Conservation (phyloP, 2,888 invertebrate species). For the Stenodera caucasica region DNA sequence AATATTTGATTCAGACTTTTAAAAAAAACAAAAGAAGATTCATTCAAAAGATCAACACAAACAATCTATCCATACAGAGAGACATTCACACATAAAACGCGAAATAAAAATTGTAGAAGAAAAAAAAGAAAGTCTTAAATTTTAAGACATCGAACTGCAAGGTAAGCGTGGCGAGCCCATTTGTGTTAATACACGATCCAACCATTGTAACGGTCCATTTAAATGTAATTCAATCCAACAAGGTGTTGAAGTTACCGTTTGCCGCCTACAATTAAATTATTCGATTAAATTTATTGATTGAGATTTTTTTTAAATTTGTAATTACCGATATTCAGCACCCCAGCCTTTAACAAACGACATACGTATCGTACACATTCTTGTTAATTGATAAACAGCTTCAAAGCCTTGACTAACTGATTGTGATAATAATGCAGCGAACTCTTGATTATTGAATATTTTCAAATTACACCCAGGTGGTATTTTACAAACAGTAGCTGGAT, state of each 20-base stretch:
- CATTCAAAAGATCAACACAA: background rate
- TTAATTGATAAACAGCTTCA: slow-evolving; percentile 98
- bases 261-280: slow-evolving; percentile 74
- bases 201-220: slow-evolving; percentile 97
- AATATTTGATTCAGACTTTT: slow-evolving; percentile 4
- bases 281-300: no score
- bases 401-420: slow-evolving; percentile 98
- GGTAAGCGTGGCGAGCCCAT: slow-evolving; percentile 99
- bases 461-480: slow-evolving; percentile 95
- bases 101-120: background rate
- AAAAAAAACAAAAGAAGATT: background rate
- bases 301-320: no score
- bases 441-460: slow-evolving; percentile 98
- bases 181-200: slow-evolving; percentile 96
- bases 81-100: background rate
- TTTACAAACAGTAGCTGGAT: slow-evolving; percentile 98
- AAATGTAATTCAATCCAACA: slow-evolving; percentile 99
- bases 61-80: background rate
- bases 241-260: slow-evolving; percentile 98
- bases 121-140: background rate
- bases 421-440: slow-evolving; percentile 93
- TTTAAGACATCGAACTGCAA: slow-evolving; percentile 92
- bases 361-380: slow-evolving; percentile 98
- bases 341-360: slow-evolving; percentile 99
- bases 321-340: slow-evolving; percentile 99